These are phyloP conservation scores for Seira ritae DNA, from an alignment of 2,888 invertebrate genomes.

Conservation along the genomic window DNA sequence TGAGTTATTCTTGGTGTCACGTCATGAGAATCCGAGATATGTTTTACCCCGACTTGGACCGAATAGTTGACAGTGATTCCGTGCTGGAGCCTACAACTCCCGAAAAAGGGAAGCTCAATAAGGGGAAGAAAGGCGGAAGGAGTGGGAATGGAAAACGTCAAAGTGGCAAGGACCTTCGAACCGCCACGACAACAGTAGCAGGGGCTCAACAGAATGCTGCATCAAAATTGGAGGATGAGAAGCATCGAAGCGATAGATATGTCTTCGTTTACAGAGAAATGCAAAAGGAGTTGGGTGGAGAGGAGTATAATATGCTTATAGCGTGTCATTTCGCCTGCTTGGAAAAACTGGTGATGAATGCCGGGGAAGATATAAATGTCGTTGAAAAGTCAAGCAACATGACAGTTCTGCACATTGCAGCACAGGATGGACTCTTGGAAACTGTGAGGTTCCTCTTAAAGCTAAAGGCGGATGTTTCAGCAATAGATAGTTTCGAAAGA, in stretches of 20 bases:
- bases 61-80: not conserved
- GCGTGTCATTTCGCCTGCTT: constrained; percentile 36
- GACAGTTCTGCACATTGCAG: constrained; percentile 31
- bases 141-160: not conserved
- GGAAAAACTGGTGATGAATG: not conserved
- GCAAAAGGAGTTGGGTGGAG: not conserved
- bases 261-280: no score
- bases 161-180: not conserved
- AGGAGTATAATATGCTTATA: not conserved
- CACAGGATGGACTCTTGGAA: constrained; percentile 11
- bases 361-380: constrained; percentile 17
- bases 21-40: not conserved
- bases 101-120: not conserved
- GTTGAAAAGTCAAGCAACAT: not conserved
- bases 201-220: not conserved
- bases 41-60: not conserved
- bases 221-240: not conserved
- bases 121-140: not conserved
- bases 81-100: not conserved
- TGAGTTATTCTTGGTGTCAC: not conserved
- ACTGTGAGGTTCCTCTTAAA: not conserved
- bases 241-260: no score
- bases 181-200: no score
- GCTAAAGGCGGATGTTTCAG: constrained; percentile 3
- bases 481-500: not conserved